Percentiles rank a stretch among this genome's conserved stretches.
These are phyloP conservation scores for Cavia aperea DNA, from an alignment of 2,113 vertebrate genomes.

Conservation along the genomic window DNA sequence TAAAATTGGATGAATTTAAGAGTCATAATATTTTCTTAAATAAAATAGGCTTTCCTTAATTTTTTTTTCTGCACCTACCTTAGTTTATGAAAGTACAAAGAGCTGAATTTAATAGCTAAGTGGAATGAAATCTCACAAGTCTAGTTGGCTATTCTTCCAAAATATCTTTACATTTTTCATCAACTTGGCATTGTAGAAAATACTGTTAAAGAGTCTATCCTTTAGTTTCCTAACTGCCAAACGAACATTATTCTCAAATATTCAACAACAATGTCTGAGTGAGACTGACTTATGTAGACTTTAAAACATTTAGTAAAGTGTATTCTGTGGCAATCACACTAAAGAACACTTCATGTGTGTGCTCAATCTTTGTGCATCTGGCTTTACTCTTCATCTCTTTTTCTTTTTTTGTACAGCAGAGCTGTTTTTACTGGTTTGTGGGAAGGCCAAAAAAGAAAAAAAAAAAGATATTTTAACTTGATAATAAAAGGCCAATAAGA, in stretches of 20 bases:
- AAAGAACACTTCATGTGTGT: not conserved
- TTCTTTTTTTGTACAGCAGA: conserved; percentile 19
- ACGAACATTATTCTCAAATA: not conserved
- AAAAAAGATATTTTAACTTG: conserved; percentile 54
- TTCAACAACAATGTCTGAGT: not conserved
- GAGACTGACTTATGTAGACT: not conserved
- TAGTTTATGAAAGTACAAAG: not conserved
- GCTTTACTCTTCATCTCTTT: conserved; percentile 30
- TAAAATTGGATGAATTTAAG: conserved; percentile 14
- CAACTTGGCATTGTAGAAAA: not conserved
- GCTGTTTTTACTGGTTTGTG: conserved; percentile 48
- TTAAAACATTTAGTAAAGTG: not conserved
- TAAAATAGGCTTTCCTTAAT: not conserved
- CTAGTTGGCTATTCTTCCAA: not conserved
- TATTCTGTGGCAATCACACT: not conserved
- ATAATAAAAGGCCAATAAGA: conserved; percentile 57
- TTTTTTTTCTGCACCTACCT: not conserved
- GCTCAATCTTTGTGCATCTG: conserved; percentile 20
- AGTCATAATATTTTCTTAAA: not conserved
- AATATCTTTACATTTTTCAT: not conserved
- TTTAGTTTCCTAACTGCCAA: not conserved
- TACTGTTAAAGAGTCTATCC: not conserved
- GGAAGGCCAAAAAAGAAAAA: conserved; percentile 19
- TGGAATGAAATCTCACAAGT: not conserved
- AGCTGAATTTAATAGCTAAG: not conserved